phyloP scores from a whole-genome alignment of 2,888 invertebrate species.

The Trilocha varians region DNA sequence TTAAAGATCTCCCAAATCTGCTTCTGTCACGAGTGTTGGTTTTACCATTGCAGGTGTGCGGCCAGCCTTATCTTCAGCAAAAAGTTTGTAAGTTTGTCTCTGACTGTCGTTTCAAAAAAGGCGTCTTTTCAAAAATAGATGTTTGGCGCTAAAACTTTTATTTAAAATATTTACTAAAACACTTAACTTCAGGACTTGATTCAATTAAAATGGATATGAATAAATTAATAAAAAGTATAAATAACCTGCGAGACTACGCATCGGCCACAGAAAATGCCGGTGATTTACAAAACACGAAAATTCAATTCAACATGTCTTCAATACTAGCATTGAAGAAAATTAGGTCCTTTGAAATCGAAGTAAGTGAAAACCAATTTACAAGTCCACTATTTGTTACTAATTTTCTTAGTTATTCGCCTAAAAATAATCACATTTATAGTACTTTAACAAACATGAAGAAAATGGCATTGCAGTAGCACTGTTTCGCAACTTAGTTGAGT shows the following conservation, averaged over 20 bases:
- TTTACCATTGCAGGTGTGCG: too few relatives aligned
- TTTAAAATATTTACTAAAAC: background rate
- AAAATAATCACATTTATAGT: slow-evolving; percentile 21
- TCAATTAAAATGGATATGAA: slow-evolving; percentile 35
- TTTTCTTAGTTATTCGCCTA: too few relatives aligned
- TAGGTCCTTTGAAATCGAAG: slow-evolving; percentile 46
- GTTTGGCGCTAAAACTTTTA: slow-evolving; percentile 22
- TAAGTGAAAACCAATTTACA: too few relatives aligned
- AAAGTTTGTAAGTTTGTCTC: too few relatives aligned
- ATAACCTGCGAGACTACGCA: slow-evolving; percentile 37
- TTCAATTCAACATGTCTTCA: slow-evolving; percentile 39
- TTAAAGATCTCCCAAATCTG: too few relatives aligned
- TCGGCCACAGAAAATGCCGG: slow-evolving; percentile 28
- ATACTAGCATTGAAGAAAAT: slow-evolving; percentile 43
- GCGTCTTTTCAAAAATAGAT: slow-evolving; percentile 17
- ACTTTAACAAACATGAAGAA: slow-evolving; percentile 42
- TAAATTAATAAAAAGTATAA: slow-evolving; percentile 30
- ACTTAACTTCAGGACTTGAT: background rate
- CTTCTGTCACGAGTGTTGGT: too few relatives aligned
- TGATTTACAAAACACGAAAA: slow-evolving; percentile 21
- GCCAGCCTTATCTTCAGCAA: too few relatives aligned
- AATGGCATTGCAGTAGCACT: slow-evolving; percentile 43
- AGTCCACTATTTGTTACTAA: too few relatives aligned
- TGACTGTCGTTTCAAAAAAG: slow-evolving; percentile 5
- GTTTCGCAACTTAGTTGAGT: slow-evolving; percentile 31